These are phyloP conservation scores for Colletes collaris DNA, from an alignment of 2,888 invertebrate species.

Conservation along the genomic window DNA sequence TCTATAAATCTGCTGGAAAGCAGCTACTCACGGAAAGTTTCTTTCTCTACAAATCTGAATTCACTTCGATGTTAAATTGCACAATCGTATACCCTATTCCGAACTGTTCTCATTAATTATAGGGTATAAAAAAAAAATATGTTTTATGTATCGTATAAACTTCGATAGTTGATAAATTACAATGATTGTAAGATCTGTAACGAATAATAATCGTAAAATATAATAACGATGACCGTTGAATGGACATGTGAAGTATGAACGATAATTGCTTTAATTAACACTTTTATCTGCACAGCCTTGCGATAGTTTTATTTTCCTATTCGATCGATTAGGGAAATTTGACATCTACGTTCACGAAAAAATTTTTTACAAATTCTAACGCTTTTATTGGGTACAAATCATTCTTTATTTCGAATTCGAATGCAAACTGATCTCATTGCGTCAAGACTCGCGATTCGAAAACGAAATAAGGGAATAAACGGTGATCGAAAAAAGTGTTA, in stretches of 20 bases:
- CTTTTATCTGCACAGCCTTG: conserved; percentile 44
- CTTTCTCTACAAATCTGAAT: conserved; percentile 40
- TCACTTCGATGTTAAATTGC: conserved; percentile 55
- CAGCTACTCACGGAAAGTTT: conserved; percentile 44
- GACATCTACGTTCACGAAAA: conserved; percentile 8
- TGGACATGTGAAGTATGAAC: conserved; percentile 15
- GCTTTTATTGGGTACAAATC: not conserved
- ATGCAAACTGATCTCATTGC: conserved; percentile 44
- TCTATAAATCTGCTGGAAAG: conserved; percentile 28
- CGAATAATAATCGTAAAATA: conserved; percentile 57
- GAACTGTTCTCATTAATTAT: conserved; percentile 43
- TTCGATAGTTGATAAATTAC: conserved; percentile 52
- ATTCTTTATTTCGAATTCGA: conserved; percentile 27
- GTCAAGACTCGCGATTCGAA: conserved; percentile 1
- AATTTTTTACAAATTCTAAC: conserved; percentile 20
- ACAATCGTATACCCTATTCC: conserved; percentile 51
- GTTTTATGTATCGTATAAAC: conserved; percentile 57
- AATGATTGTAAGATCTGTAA: conserved; percentile 53
- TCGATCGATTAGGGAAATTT: conserved; percentile 21
- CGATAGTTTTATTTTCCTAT: conserved; percentile 22
- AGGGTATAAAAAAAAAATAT: conserved; percentile 50
- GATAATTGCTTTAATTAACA: conserved; percentile 58
- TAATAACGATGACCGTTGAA: conserved; percentile 42
- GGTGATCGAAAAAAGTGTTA: conserved; percentile 45
- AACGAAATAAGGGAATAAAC: conserved; percentile 4